phyloP scores from a whole-genome alignment of 2,888 invertebrate genomes.

The Lepas anatifera region DNA sequence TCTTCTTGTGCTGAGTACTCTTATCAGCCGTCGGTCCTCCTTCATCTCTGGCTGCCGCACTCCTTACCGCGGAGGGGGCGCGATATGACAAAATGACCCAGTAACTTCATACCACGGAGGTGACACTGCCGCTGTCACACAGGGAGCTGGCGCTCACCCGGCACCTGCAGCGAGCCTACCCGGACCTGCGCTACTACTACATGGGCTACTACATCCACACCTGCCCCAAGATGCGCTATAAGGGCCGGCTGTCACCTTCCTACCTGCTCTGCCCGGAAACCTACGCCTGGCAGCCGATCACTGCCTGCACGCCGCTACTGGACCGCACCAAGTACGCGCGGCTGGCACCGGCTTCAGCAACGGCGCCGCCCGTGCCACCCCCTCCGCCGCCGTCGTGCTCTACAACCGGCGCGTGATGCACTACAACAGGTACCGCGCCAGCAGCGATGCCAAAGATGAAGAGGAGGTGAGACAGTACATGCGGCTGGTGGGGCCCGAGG shows the following conservation, averaged over 20 bases:
- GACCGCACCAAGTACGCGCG: slow-evolving; percentile 59
- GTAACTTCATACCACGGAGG: no score
- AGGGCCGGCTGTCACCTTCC: slow-evolving; percentile 78
- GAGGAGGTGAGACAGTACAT: slow-evolving; percentile 14
- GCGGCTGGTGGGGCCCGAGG: slow-evolving; percentile 6
- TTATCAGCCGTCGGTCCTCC: no score
- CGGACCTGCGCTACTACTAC: slow-evolving; percentile 74
- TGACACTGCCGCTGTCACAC: slow-evolving; percentile 34
- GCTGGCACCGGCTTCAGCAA: slow-evolving; percentile 44
- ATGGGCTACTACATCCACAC: slow-evolving; percentile 98
- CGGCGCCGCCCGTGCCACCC: slow-evolving; percentile 42
- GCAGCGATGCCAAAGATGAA: neutral
- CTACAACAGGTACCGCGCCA: neutral
- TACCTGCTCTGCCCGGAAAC: slow-evolving; percentile 85
- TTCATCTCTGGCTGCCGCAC: no score
- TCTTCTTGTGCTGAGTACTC: no score
- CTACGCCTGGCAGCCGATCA: slow-evolving; percentile 69
- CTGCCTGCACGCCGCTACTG: slow-evolving; percentile 54
- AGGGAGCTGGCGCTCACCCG: slow-evolving; percentile 79
- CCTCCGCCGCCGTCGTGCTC: slow-evolving; percentile 31
- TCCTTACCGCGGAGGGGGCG: no score
- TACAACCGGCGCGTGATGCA: neutral
- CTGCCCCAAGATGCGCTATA: slow-evolving; percentile 96
- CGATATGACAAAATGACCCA: no score
- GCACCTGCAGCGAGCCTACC: slow-evolving; percentile 43